A percentile compares a stretch with the other conserved stretches of the same genome.
Evolutionary conservation across 1,140 invertebrate genomes (phyloP).

Genomic region (Oscheius sp.): DNA sequence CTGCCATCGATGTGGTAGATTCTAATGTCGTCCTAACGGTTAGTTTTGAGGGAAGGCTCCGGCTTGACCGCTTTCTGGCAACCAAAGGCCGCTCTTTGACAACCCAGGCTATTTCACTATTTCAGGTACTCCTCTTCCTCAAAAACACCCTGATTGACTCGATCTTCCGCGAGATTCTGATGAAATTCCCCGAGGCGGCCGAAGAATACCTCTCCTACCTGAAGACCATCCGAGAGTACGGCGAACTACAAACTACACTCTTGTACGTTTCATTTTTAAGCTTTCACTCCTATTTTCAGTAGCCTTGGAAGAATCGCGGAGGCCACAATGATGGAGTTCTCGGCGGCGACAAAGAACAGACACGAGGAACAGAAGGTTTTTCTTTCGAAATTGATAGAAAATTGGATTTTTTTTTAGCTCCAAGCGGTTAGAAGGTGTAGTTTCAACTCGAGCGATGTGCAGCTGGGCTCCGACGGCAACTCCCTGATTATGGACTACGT

Average conservation of each 20-base stretch:
- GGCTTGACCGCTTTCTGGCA: too few species aligned
- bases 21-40: slow-evolving; percentile 21
- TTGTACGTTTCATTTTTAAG: slow-evolving; percentile 14
- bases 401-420: neutral
- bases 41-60: too few species aligned
- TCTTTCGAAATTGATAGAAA: neutral
- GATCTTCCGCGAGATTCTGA: slow-evolving; percentile 17
- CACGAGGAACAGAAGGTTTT: neutral
- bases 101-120: too few species aligned
- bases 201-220: slow-evolving; percentile 26
- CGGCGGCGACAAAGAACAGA: neutral
- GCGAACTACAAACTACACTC: slow-evolving; percentile 13
- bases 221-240: neutral
- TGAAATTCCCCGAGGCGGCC: slow-evolving; percentile 12
- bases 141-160: slow-evolving; percentile 21
- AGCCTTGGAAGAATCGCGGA: slow-evolving; percentile 4
- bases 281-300: neutral
- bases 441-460: neutral
- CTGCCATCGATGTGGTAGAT: slow-evolving; percentile 10
- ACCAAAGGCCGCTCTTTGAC: too few species aligned
- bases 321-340: slow-evolving; percentile 8
- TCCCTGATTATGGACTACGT: neutral
- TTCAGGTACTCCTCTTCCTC: slow-evolving; percentile 30
- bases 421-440: neutral
- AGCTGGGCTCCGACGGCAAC: neutral